Base-by-base conservation (phyloP, 2,888 invertebrate genomes). In the Drosophila mayaguana region DNA sequence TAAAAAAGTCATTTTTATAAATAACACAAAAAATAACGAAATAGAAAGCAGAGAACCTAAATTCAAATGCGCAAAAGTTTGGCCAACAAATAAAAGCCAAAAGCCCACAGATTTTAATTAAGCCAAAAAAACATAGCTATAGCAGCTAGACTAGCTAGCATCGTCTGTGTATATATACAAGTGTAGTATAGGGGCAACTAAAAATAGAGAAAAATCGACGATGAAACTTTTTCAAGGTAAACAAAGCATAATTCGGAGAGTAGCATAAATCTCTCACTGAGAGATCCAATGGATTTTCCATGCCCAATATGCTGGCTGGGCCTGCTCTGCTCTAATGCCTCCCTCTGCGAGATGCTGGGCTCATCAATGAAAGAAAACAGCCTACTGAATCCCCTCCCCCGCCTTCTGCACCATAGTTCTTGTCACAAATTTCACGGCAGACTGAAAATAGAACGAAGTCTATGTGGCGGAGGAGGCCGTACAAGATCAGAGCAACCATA, bases 191-290 rank as follows among this genome's bases (percentile, higher is more conserved):
- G 56, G 56, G 63, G 64, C 22, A 50, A 73, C 88, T 85, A 85
- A 75, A 85, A 79, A 85, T 87, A 81, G 61, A 55, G 57, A 45
- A 45, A 22, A 45, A 45, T 22, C 45, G 16, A 45, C 45, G 45
- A 45, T 22, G 53, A 59, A 67, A 75, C 75, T 78, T 86, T 84
- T 84, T 86, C 86, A 86, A 86, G 86, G 86, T 86, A 86, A 86
- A 86, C 88, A 88, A 86, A 83, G 72, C 74, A 84, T 78, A 74
- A 82, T 82, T 75, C 68, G 63, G 70, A 79, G 64, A 81, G 75
- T 59, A 66, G 61, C 73, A 72, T 70, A 80, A 82, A 85, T 73
- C 75, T 48, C 25, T 32, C n/a, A 8, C 11, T 25, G 61, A 67
- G 40, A 51, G 38, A 40, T 54, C 50, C 40, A 50, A 68, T 61